Conservation (phyloP, 2,113 vertebrate genomes). For the Pygoscelis antarcticus region DNA sequence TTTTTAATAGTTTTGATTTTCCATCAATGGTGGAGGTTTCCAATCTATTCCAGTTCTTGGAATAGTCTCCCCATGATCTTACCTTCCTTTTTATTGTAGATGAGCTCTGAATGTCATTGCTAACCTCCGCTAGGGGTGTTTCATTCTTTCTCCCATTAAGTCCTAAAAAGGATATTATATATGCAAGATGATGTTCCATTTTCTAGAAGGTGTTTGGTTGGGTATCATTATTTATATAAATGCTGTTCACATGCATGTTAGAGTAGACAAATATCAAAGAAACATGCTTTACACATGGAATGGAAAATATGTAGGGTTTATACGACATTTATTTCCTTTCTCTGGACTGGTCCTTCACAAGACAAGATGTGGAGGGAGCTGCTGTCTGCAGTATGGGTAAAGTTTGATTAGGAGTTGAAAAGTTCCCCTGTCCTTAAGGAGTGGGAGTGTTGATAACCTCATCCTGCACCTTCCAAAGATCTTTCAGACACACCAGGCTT, state of each 20-base stretch:
- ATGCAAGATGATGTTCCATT: not conserved
- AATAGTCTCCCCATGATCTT: not conserved
- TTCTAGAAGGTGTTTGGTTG: not conserved
- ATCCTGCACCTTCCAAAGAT: not conserved
- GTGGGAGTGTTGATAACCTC: not conserved
- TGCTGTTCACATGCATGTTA: not conserved
- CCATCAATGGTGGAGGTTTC: rapidly evolving
- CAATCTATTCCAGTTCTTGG: not conserved
- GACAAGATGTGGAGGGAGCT: not conserved
- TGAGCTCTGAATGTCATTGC: not conserved
- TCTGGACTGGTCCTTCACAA: not conserved
- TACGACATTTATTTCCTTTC: not conserved
- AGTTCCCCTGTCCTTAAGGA: not conserved
- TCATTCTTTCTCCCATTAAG: not conserved
- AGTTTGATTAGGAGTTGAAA: not conserved
- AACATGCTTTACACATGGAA: not conserved
- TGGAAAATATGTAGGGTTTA: not conserved
- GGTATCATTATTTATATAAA: not conserved
- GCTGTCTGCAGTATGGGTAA: not conserved
- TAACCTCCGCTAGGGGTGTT: not conserved
- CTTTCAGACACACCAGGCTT: not conserved
- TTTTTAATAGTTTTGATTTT: not conserved
- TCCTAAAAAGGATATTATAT: not conserved
- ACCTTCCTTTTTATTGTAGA: not conserved
- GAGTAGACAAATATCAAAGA: not conserved